Conservation (phyloP, 2,797 vertebrate genomes). For the Salmo trutta region DNA sequence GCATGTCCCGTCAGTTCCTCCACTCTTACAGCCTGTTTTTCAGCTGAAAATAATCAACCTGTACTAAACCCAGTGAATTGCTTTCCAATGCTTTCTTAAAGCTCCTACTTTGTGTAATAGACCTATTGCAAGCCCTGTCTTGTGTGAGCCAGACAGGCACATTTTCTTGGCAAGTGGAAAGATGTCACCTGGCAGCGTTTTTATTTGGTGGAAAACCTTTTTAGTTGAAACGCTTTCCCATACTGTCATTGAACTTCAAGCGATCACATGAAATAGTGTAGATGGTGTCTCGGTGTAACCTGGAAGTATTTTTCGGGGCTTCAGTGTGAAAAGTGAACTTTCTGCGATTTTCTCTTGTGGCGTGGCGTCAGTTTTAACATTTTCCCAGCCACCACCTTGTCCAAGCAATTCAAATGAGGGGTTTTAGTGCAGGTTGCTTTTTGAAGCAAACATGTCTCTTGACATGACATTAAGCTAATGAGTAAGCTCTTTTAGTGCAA, state of each 20-base stretch:
- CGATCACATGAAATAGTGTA: conserved; percentile 17
- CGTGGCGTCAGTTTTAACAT: conserved; percentile 16
- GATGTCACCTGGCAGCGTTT: conserved; percentile 29
- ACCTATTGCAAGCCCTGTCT: conserved; percentile 80
- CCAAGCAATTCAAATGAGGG: conserved; percentile 20
- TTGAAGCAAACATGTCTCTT: not conserved
- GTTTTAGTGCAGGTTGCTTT: conserved; percentile 73
- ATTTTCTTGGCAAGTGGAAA: conserved; percentile 44
- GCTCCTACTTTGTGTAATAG: conserved; percentile 42
- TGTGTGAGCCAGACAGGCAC: conserved; percentile 73
- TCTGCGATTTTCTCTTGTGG: conserved; percentile 27
- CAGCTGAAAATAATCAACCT: conserved; percentile 61
- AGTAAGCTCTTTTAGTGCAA: not conserved
- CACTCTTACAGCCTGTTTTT: conserved; percentile 6
- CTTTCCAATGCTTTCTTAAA: conserved; percentile 40
- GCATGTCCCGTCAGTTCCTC: conserved; percentile 55
- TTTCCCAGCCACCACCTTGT: conserved; percentile 24
- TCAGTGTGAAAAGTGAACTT: conserved; percentile 26
- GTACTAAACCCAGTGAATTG: conserved; percentile 69
- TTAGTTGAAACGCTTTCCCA: conserved; percentile 21
- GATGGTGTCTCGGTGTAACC: conserved; percentile 23
- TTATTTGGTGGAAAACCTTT: not conserved
- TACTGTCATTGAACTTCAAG: conserved; percentile 21
- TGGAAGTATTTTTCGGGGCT: conserved; percentile 29
- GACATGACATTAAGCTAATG: not conserved